Conservation (phyloP, 2,797 vertebrate species). For the Rachycentron canadum region DNA sequence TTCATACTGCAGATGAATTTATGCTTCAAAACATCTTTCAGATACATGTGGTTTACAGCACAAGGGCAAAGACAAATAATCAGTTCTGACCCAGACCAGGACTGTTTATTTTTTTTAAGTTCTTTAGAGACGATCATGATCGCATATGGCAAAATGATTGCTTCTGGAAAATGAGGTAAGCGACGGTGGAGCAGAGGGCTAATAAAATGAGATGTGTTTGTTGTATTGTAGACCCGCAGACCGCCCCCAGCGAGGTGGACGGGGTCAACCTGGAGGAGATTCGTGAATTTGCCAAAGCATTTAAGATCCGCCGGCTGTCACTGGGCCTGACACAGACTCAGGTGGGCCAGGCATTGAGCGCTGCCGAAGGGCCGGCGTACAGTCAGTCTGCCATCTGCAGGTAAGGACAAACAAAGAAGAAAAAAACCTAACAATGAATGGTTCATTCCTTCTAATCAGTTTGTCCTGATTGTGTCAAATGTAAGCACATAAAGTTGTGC, state of each 20-base stretch:
- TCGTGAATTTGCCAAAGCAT: slow-evolving; percentile 99
- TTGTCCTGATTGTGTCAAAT: slow-evolving; percentile 59
- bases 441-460: slow-evolving; percentile 26
- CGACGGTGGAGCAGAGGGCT: slow-evolving; percentile 53
- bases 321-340: slow-evolving; percentile 99
- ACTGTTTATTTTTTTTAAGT: slow-evolving; percentile 38
- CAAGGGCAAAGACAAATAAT: slow-evolving; percentile 54
- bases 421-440: background rate
- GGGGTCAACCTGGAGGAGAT: slow-evolving; percentile 99
- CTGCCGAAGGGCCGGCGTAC: slow-evolving; percentile 98
- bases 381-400: slow-evolving; percentile 99
- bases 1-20: slow-evolving; percentile 61
- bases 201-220: slow-evolving; percentile 76
- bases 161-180: slow-evolving; percentile 59
- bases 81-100: slow-evolving; percentile 58
- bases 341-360: slow-evolving; percentile 99
- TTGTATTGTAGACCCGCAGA: slow-evolving; percentile 92
- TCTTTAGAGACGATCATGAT: slow-evolving; percentile 55
- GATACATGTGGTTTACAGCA: slow-evolving; percentile 45
- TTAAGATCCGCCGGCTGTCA: slow-evolving; percentile 99
- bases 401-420: slow-evolving; percentile 83
- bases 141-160: slow-evolving; percentile 51
- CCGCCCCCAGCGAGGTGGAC: slow-evolving; percentile 96
- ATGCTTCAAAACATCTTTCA: slow-evolving; percentile 55
- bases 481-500: slow-evolving; percentile 27